Evolutionary conservation across 1,140 invertebrate species (phyloP), one percentile per base, ranked within the genome.

Genomic region (Ectropis grisescens): DNA sequence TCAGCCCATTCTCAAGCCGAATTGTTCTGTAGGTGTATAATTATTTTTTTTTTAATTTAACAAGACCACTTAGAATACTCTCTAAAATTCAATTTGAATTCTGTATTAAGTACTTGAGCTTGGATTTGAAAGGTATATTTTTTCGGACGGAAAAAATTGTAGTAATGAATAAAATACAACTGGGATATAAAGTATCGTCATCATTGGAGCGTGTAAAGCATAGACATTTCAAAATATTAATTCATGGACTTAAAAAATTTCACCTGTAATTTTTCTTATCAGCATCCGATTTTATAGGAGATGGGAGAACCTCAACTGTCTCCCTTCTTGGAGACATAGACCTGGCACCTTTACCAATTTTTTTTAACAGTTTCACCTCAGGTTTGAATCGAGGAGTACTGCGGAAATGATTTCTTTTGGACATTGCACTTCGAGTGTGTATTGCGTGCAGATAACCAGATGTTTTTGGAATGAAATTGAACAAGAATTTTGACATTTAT

Each of bases 11-110:
- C 34, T 79, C 55, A 24, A 92, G 58, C 11, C 78, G 65, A 29
- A 92, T 86, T 11, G 88, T 86, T 65, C 88, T 90, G 46, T 43
- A 19, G n/a, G n/a, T n/a, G n/a, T n/a, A n/a, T n/a, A n/a, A n/a
- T n/a, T n/a, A n/a, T n/a, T n/a, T n/a, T n/a, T n/a, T n/a, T n/a
- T n/a, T n/a, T n/a, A n/a, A n/a, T n/a, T n/a, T n/a, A n/a, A n/a
- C n/a, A n/a, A n/a, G n/a, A n/a, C n/a, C n/a, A n/a, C n/a, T n/a
- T n/a, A n/a, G n/a, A n/a, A n/a, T n/a, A n/a, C n/a, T n/a, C n/a
- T n/a, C n/a, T n/a, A n/a, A n/a, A n/a, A n/a, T n/a, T n/a, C n/a
- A n/a, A n/a, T n/a, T n/a, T n/a, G n/a, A n/a, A n/a, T n/a, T n/a
- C n/a, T n/a, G n/a, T n/a, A n/a, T n/a, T n/a, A n/a, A n/a, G n/a